Evolutionary conservation across 2,797 vertebrate genomes (phyloP).

Genomic region (Pangasius larnaudii): DNA sequence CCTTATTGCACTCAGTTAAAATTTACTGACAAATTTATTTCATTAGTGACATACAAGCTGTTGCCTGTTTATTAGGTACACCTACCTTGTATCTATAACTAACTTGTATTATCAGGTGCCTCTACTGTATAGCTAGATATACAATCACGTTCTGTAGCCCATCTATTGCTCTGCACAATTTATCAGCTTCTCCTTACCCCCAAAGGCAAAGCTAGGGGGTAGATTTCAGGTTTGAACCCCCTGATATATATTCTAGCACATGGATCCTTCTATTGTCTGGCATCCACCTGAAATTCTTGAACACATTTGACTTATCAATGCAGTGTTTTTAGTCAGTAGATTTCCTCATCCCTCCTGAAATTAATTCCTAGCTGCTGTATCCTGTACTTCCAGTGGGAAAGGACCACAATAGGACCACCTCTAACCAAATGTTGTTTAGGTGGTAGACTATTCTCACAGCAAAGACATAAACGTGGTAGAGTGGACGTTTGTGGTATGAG

Average conservation of each 20-base stretch:
- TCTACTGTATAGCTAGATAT: neutral
- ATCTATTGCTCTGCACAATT: slow-evolving; percentile 22
- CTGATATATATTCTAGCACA: neutral
- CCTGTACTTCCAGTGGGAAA: neutral
- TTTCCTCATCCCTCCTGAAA: neutral
- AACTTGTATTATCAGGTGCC: neutral
- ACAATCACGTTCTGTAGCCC: neutral
- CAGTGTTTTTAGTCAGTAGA: neutral
- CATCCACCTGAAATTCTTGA: neutral
- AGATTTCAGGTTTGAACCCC: neutral
- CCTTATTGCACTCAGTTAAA: neutral
- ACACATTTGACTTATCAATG: neutral
- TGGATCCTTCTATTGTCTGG: neutral
- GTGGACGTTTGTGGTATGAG: neutral
- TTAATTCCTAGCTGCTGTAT: neutral
- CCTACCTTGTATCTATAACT: neutral
- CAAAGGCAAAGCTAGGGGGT: neutral
- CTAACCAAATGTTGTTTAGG: neutral
- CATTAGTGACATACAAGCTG: neutral
- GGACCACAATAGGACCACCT: neutral
- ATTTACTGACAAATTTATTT: neutral
- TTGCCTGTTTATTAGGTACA: neutral
- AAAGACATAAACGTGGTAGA: neutral
- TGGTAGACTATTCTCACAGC: neutral
- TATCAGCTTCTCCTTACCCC: neutral